A percentile compares a stretch with the other conserved stretches of the same genome.
Conservation (phyloP, 2,113 vertebrate genomes). For the Leucoraja erinaceus region DNA sequence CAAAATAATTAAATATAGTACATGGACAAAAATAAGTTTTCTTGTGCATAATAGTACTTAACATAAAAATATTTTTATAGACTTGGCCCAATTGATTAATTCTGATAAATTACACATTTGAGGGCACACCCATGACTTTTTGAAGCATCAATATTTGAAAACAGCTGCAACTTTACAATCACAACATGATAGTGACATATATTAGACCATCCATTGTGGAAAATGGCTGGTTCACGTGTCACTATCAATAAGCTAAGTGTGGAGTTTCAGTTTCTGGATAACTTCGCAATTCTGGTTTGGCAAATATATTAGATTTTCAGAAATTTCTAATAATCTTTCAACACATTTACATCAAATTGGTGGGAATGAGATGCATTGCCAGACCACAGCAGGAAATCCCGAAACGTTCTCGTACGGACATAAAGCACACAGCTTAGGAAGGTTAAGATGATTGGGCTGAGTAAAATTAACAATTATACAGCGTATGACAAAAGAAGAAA, state of each 20-base stretch:
- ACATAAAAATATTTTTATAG: neutral
- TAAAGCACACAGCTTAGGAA: neutral
- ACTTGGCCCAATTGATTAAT: neutral
- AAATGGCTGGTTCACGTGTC: neutral
- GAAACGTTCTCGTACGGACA: slow-evolving; percentile 15
- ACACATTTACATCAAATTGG: neutral
- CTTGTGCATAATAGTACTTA: neutral
- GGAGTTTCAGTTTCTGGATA: slow-evolving; percentile 1
- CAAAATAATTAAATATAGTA: neutral
- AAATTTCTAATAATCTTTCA: slow-evolving; percentile 19
- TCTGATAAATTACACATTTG: neutral
- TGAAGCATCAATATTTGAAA: no score
- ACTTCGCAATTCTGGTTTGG: slow-evolving; percentile 3
- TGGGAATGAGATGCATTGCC: slow-evolving; percentile 26
- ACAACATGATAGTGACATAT: neutral
- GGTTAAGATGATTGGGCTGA: neutral
- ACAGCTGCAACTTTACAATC: neutral
- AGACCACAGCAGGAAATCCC: slow-evolving; percentile 6
- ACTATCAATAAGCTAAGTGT: neutral
- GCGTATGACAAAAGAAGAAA: neutral
- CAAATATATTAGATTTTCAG: neutral
- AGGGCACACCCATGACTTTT: neutral
- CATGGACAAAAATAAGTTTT: neutral
- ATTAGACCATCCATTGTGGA: neutral
- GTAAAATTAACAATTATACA: neutral